These are phyloP conservation scores for Oxyruncus cristatus DNA, from an alignment of 2,113 vertebrate genomes.

Conservation along the genomic window DNA sequence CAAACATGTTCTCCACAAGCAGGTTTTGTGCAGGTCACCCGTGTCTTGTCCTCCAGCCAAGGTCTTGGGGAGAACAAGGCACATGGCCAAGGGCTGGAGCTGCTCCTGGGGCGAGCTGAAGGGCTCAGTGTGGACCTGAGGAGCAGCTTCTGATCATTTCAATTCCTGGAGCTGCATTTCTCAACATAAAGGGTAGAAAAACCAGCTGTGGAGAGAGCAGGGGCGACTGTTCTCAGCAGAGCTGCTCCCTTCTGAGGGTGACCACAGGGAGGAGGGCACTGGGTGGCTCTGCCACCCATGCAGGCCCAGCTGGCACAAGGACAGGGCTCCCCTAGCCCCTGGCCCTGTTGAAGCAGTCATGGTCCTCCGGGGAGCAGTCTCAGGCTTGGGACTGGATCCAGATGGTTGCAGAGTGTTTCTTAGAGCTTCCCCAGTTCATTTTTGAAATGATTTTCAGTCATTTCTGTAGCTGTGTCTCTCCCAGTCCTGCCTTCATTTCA, in stretches of 20 bases:
- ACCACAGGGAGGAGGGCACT: background rate
- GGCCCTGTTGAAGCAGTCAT: background rate
- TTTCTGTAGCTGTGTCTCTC: fast-evolving
- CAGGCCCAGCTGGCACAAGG: fast-evolving
- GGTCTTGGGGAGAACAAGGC: background rate
- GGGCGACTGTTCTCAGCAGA: background rate
- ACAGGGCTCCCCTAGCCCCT: background rate
- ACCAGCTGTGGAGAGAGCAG: background rate
- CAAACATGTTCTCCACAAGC: fast-evolving
- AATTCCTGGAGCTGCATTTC: background rate
- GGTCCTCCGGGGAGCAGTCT: background rate
- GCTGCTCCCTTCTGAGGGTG: background rate
- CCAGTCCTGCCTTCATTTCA: background rate
- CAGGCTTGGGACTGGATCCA: background rate
- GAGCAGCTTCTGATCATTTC: background rate
- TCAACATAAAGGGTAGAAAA: background rate
- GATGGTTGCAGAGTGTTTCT: background rate
- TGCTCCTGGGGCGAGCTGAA: background rate
- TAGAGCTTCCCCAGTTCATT: background rate
- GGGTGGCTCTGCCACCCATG: fast-evolving
- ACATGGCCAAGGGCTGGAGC: background rate
- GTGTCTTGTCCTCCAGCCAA: background rate
- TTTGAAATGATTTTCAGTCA: too few relatives aligned
- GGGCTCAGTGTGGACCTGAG: fast-evolving
- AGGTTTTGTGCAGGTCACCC: background rate